Evolutionary conservation across 2,888 invertebrate species (phyloP).

Genomic region (Nomada fucata): DNA sequence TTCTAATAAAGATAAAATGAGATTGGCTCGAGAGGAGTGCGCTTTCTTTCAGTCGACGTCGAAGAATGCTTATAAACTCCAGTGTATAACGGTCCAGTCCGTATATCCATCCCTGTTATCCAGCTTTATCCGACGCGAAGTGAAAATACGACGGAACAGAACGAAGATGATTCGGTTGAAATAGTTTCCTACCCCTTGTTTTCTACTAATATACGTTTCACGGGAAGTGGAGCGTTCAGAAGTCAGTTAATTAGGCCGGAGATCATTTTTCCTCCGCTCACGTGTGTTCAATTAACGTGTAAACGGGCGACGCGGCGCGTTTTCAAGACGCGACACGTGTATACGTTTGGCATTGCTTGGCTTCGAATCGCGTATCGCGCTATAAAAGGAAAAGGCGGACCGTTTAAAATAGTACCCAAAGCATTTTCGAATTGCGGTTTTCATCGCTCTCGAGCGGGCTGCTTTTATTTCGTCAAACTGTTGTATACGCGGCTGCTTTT

Average conservation of each 20-base stretch:
- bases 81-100: background rate
- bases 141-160: background rate
- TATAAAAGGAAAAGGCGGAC: slow-evolving; percentile 1
- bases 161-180: too few species aligned
- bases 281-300: slow-evolving; percentile 35
- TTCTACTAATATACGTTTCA: background rate
- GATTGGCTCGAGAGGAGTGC: background rate
- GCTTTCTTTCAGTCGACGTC: background rate
- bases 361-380: background rate
- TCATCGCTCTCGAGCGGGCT: slow-evolving; percentile 15
- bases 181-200: background rate
- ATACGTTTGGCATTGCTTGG: too few species aligned
- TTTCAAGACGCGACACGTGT: background rate
- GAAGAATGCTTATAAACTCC: background rate
- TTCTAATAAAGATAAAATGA: background rate
- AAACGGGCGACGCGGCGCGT: slow-evolving; percentile 6
- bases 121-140: background rate
- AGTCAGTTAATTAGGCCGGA: slow-evolving; percentile 3
- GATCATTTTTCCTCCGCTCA: slow-evolving; percentile 1
- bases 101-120: too few species aligned
- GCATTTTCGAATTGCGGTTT: slow-evolving; percentile 36
- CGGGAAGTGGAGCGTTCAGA: background rate
- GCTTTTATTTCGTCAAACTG: slow-evolving; percentile 21
- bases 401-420: background rate
- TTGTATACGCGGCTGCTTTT: background rate